A percentile compares a stretch with the other conserved stretches of the same genome.
These are phyloP conservation scores for Wiebesia pumilae DNA, from an alignment of 1,140 invertebrate genomes.

Conservation along the genomic window DNA sequence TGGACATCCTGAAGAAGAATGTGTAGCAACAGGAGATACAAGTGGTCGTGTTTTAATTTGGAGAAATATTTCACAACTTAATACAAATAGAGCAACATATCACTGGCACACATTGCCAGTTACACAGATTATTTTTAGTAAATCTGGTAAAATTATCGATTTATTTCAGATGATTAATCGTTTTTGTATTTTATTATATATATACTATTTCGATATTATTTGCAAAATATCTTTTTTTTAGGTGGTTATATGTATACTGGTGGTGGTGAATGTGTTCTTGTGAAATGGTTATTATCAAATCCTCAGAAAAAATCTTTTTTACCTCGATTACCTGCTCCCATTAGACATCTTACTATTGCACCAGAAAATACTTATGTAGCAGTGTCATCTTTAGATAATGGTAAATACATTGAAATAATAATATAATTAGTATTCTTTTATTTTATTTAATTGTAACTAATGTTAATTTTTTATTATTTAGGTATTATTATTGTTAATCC, in stretches of 20 bases:
- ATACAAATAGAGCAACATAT: constrained; percentile 76
- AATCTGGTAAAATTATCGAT: constrained; percentile 75
- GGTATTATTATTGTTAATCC: constrained; percentile 82
- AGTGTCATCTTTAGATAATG: constrained; percentile 84
- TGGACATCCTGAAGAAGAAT: constrained; percentile 81
- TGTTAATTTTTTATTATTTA: constrained; percentile 59
- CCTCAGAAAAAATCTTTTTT: constrained; percentile 79
- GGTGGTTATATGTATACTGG: constrained; percentile 84
- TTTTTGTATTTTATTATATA: not conserved
- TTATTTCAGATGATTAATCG: constrained; percentile 22
- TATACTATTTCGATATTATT: constrained; percentile 1
- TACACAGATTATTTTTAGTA: constrained; percentile 81
- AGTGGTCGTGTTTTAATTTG: constrained; percentile 82
- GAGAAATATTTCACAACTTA: constrained; percentile 72
- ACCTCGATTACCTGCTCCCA: constrained; percentile 83
- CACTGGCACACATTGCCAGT: constrained; percentile 90
- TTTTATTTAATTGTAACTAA: not conserved
- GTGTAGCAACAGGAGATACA: constrained; percentile 83
- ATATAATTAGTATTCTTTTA: not conserved
- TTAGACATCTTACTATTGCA: constrained; percentile 81
- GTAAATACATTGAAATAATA: constrained; percentile 66
- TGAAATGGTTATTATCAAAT: constrained; percentile 83
- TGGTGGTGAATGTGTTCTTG: constrained; percentile 85
- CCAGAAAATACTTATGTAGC: constrained; percentile 80
- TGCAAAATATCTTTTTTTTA: constrained; percentile 61